A percentile compares a stretch with the other conserved stretches of the same genome.
Evolutionary conservation across 2,113 vertebrate species (phyloP).

Genomic region (Poicephalus meyeri): DNA sequence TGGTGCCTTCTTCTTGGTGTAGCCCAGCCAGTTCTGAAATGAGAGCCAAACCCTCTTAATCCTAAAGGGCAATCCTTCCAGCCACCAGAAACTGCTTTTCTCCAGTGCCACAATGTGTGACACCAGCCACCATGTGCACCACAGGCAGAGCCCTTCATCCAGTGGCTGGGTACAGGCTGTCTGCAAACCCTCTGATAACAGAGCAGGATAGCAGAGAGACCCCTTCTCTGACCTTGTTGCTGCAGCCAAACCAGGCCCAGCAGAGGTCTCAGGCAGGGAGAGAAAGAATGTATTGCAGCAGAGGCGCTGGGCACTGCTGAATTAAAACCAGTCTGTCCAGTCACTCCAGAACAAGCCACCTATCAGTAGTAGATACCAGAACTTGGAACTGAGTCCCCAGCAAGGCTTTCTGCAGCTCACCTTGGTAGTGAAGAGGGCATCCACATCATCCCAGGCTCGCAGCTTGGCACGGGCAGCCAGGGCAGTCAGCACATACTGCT

Average conservation of each 20-base stretch:
- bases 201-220: background rate
- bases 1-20: constrained; percentile 90
- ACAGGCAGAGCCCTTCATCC: background rate
- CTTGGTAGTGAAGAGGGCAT: constrained; percentile 90
- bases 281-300: background rate
- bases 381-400: background rate
- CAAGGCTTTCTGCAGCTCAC: constrained; percentile 49
- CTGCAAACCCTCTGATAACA: background rate
- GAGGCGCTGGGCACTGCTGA: background rate
- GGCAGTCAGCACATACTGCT: constrained; percentile 90
- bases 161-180: background rate
- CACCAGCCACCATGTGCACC: background rate
- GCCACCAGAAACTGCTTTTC: background rate
- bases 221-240: background rate
- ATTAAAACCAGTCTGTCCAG: background rate
- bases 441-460: constrained; percentile 91
- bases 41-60: background rate
- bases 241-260: background rate
- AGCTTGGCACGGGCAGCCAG: constrained; percentile 91
- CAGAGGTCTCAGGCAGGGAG: background rate
- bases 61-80: background rate
- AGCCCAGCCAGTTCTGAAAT: constrained; percentile 92
- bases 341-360: background rate
- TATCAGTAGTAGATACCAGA: background rate
- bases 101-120: fast-evolving